A percentile compares a stretch with the other conserved stretches of the same genome.
These are phyloP conservation scores for Megalonaias nervosa DNA, from an alignment of 1,140 invertebrate genomes.

Conservation along the genomic window DNA sequence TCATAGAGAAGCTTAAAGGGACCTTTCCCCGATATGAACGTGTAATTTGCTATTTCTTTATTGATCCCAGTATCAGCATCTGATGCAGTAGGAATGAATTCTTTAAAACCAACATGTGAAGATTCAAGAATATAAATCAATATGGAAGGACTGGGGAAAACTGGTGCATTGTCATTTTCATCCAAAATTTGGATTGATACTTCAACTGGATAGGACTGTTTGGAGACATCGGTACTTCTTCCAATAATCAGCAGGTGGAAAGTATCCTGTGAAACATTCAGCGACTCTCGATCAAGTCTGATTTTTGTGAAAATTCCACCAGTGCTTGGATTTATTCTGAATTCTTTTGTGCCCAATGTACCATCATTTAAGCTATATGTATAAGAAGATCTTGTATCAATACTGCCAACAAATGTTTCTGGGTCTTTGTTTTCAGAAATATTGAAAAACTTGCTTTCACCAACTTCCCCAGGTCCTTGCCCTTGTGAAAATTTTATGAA, in stretches of 20 bases:
- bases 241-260: slow-evolving; percentile 46
- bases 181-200: slow-evolving; percentile 73
- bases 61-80: slow-evolving; percentile 75
- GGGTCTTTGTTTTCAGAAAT: slow-evolving; percentile 24
- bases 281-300: slow-evolving; percentile 27
- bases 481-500: slow-evolving; percentile 36
- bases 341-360: slow-evolving; percentile 9
- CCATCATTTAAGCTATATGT: slow-evolving; percentile 16
- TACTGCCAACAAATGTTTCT: slow-evolving; percentile 26
- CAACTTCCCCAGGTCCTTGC: slow-evolving; percentile 18
- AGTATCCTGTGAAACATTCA: slow-evolving; percentile 25
- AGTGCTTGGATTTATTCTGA: slow-evolving; percentile 19
- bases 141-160: slow-evolving; percentile 74
- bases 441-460: slow-evolving; percentile 13
- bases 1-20: slow-evolving; percentile 48
- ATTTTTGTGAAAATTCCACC: slow-evolving; percentile 31
- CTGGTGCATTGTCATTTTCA: slow-evolving; percentile 93
- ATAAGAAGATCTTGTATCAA: slow-evolving; percentile 4
- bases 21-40: slow-evolving; percentile 53
- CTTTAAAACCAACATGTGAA: slow-evolving; percentile 75
- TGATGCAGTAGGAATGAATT: slow-evolving; percentile 73
- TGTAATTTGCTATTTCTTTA: slow-evolving; percentile 44
- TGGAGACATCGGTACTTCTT: slow-evolving; percentile 15
- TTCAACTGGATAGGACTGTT: slow-evolving; percentile 43
- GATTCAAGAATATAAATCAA: slow-evolving; percentile 69